These are phyloP conservation scores for Sander vitreus DNA, from an alignment of 2,113 vertebrate species.

Conservation along the genomic window DNA sequence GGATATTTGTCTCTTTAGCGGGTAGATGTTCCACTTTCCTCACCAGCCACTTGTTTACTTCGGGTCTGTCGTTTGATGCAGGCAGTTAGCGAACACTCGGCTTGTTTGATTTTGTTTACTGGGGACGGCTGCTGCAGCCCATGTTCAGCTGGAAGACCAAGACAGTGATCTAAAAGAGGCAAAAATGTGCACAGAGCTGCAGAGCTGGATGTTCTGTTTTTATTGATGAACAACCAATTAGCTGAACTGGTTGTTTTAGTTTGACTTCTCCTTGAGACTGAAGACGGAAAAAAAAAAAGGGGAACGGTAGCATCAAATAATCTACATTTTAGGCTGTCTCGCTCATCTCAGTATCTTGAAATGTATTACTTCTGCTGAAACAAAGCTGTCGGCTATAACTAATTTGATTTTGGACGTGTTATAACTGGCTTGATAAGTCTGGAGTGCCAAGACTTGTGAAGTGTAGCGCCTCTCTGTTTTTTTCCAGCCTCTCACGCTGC, in stretches of 20 bases:
- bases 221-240: conserved; percentile 17
- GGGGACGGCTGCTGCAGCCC: neutral
- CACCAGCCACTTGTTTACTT: conserved; percentile 2
- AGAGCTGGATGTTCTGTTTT: neutral
- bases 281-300: neutral
- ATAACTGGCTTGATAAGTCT: conserved; percentile 65
- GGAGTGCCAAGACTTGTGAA: conserved; percentile 62
- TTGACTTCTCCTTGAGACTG: neutral
- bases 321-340: conserved; percentile 34
- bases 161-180: neutral
- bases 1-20: neutral
- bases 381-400: conserved; percentile 72
- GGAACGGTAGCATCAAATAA: conserved; percentile 43
- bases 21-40: neutral
- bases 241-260: conserved; percentile 11
- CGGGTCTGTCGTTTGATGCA: neutral
- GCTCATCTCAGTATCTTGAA: conserved; percentile 42
- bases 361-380: conserved; percentile 61
- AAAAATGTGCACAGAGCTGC: conserved; percentile 12
- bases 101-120: neutral
- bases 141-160: neutral
- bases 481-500: conserved; percentile 26
- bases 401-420: conserved; percentile 71
- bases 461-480: conserved; percentile 51
- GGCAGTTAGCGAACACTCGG: neutral